Evolutionary conservation across 1,140 invertebrate genomes (phyloP), one percentile per base, ranked within the genome.

Genomic region (Zophobas atratus): DNA sequence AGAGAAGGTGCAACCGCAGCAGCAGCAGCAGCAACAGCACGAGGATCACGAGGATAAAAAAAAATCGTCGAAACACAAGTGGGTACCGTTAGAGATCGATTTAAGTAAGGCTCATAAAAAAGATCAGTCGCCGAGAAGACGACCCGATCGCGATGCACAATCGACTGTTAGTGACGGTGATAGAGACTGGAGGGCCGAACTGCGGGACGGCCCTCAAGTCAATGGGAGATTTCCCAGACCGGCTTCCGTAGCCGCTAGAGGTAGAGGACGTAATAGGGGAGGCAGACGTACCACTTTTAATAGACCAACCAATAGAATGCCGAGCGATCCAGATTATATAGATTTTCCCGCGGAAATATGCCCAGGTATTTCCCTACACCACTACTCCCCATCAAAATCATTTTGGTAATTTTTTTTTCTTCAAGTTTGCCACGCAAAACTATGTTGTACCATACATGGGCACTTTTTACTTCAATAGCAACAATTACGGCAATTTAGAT

Each of bases 41-140:
- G 78, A 81, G 3, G 79, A 82, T 72, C 38, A 46, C 43, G 83
- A 85, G 33, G 83, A 84, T 36, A 84, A 83, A 70, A 82, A 81
- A 75, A 88, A 88, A 77, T 82, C 85, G 67, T 89, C 88, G 57
- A 94, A 93, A 85, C 91, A 93, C 80, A 94, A 93, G 87, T 95
- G 94, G 94, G 90, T 94, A 53, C 93, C 92, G 34, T 84, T 94
- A 63, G 92, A 93, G 81, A 93, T 95, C 75, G 92, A 94, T 80
- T 79, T 92, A 76, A 84, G 88, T 1, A 92, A 92, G 83, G 79
- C 77, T 6, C 77, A 79, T 55, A 81, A 80, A 73, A 80, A 79
- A 20, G 81, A 84, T 32, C 57, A 81, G 48, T 78, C 75, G 5
- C 57, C 70, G 39, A 70, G 80, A 56, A 79, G 81, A 49, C 72